A percentile compares a stretch with the other conserved stretches of the same genome.
Evolutionary conservation across 1,140 invertebrate species (phyloP).

Genomic region (Condylostylus longicornis): DNA sequence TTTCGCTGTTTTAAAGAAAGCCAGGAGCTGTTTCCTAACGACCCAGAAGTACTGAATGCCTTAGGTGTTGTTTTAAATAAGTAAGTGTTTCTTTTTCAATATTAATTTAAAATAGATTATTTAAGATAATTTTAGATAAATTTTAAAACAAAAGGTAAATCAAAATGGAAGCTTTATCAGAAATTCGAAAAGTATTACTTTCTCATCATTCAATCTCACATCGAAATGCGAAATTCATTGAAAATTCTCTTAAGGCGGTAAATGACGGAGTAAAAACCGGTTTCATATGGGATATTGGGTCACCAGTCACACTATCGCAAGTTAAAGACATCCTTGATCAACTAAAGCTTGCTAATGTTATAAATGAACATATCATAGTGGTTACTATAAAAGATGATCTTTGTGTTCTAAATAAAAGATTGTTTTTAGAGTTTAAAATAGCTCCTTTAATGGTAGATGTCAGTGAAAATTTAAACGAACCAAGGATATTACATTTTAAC

Average conservation of each 20-base stretch:
- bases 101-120: no score
- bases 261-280: neutral
- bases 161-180: no score
- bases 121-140: no score
- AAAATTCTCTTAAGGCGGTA: neutral
- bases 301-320: neutral
- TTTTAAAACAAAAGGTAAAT: no score
- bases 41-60: no score
- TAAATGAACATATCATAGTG: neutral
- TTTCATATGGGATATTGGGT: slow-evolving; percentile 3
- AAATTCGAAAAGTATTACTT: no score
- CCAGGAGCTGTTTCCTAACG: no score
- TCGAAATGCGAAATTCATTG: neutral
- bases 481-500: neutral
- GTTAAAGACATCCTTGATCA: neutral
- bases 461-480: neutral
- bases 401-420: neutral
- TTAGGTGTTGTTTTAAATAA: no score
- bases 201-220: no score
- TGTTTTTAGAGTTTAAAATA: neutral
- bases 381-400: neutral
- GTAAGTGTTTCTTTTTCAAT: no score
- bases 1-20: no score
- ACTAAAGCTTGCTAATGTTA: neutral
- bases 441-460: neutral